These are phyloP conservation scores for Dicaeum eximium DNA, from an alignment of 2,113 vertebrate genomes.

Conservation along the genomic window DNA sequence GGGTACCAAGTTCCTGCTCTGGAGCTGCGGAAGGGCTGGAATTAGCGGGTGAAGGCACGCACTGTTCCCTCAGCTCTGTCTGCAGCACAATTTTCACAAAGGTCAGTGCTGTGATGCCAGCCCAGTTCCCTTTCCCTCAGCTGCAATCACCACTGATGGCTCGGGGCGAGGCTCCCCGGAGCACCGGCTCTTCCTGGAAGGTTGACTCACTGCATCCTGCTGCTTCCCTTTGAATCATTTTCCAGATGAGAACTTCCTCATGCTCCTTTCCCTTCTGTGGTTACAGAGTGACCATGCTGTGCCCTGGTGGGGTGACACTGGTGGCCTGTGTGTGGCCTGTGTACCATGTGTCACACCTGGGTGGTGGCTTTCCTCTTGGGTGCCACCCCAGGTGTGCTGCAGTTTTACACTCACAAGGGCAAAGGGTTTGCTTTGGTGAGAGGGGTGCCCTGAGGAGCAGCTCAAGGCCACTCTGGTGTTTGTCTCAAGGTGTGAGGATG, in stretches of 20 bases:
- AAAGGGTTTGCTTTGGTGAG: background rate
- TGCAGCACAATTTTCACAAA: background rate
- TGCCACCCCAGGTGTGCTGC: accelerated
- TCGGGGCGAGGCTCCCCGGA: background rate
- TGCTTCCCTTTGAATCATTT: background rate
- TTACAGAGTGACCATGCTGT: accelerated
- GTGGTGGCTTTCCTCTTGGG: background rate
- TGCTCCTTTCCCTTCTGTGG: background rate
- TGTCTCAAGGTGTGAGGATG: background rate
- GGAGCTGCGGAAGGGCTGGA: background rate
- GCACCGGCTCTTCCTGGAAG: background rate
- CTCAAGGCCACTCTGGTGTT: background rate
- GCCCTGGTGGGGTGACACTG: accelerated
- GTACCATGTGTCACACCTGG: accelerated
- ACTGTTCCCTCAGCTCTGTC: background rate
- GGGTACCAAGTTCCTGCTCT: slow-evolving; percentile 10
- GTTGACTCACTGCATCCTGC: background rate
- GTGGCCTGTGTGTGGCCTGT: accelerated
- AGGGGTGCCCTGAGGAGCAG: background rate
- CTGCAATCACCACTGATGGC: accelerated
- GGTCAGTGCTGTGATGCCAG: background rate
- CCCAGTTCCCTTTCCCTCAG: background rate
- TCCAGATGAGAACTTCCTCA: background rate
- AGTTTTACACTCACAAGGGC: accelerated
- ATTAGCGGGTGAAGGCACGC: background rate